Percentiles rank a stretch among this genome's conserved stretches.
These are phyloP conservation scores for Alces alces DNA, from an alignment of 2,113 vertebrate species.

Conservation along the genomic window DNA sequence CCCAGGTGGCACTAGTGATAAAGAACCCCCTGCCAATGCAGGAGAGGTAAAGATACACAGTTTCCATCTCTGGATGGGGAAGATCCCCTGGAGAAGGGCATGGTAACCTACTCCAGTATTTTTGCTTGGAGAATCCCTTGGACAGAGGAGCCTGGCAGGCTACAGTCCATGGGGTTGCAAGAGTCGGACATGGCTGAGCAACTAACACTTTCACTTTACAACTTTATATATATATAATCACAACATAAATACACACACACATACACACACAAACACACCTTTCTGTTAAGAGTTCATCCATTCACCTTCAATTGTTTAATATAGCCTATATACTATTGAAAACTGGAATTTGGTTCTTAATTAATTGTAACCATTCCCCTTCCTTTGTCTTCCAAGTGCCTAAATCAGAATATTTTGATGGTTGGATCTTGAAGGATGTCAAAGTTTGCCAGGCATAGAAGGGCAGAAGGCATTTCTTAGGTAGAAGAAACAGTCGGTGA, in stretches of 20 bases:
- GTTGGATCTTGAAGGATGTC: neutral
- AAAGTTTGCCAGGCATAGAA: neutral
- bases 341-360: neutral
- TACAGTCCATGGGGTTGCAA: neutral
- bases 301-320: neutral
- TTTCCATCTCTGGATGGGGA: neutral
- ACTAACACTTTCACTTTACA: neutral
- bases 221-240: neutral
- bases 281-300: neutral
- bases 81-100: neutral
- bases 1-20: neutral
- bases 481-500: neutral
- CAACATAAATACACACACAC: neutral
- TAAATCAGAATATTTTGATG: neutral
- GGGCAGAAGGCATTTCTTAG: neutral
- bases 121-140: neutral
- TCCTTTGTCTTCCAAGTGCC: neutral
- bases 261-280: neutral
- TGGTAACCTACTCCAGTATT: neutral
- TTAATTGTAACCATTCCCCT: neutral
- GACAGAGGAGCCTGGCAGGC: neutral
- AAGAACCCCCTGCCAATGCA: neutral
- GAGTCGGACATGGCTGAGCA: neutral
- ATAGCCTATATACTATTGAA: neutral
- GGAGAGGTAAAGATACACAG: neutral